Evolutionary conservation across 2,113 vertebrate species (phyloP).

Genomic region (Tautogolabrus adspersus): DNA sequence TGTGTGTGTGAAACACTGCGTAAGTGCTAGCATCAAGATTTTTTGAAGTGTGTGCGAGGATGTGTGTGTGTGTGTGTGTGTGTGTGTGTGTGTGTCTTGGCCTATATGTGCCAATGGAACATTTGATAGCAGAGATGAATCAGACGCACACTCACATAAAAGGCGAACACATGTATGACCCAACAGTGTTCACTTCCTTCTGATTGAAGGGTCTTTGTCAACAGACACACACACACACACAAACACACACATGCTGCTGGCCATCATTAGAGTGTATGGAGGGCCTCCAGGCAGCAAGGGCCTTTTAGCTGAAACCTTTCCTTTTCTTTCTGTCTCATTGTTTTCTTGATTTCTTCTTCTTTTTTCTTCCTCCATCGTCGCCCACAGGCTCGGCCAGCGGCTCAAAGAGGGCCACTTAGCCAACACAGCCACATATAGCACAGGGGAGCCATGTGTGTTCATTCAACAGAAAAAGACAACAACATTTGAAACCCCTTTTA

Average conservation of each 20-base stretch:
- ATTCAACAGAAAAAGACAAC: neutral
- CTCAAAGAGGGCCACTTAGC: conserved; percentile 55
- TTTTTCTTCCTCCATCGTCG: neutral
- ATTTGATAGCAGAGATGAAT: conserved; percentile 46
- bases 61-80: conserved; percentile 27
- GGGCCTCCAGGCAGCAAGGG: conserved; percentile 65
- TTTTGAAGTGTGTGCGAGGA: conserved; percentile 19
- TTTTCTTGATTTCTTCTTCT: conserved; percentile 50
- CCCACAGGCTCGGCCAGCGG: conserved; percentile 52
- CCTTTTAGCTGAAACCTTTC: conserved; percentile 75
- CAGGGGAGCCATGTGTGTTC: neutral
- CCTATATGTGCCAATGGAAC: conserved; percentile 46
- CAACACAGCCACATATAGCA: conserved; percentile 19
- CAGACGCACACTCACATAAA: conserved; percentile 35
- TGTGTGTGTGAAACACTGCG: conserved; percentile 17
- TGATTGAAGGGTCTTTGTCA: conserved; percentile 61
- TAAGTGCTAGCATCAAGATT: conserved; percentile 38
- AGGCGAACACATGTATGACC: conserved; percentile 22
- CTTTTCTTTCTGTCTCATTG: conserved; percentile 47
- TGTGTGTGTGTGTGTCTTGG: conserved; percentile 43
- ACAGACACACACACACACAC: conserved; percentile 6
- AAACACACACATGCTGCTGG: conserved; percentile 51
- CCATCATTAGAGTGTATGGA: conserved; percentile 69
- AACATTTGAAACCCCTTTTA: neutral
- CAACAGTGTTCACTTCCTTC: conserved; percentile 49